Evolutionary conservation across 2,113 vertebrate species (phyloP).

Genomic region (Abramis brama): DNA sequence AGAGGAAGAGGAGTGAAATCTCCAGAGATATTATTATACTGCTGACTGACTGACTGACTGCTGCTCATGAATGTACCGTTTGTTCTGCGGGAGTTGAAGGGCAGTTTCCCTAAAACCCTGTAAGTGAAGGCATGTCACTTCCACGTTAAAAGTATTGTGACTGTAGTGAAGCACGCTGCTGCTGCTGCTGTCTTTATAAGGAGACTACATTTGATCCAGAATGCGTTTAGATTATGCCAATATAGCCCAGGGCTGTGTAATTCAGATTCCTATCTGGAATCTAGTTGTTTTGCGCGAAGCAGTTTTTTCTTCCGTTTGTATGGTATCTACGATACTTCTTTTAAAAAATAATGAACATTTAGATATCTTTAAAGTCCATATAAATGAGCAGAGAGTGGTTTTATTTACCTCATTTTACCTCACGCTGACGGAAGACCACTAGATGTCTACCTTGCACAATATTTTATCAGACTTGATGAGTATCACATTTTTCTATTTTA

Average conservation of each 20-base stretch:
- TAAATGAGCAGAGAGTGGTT: not conserved
- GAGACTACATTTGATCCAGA: not conserved
- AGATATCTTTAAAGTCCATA: not conserved
- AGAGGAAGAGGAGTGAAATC: conserved; percentile 39
- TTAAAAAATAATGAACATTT: not conserved
- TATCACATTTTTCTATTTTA: too few species aligned
- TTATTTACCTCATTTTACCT: not conserved
- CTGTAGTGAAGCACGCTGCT: not conserved
- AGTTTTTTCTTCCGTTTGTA: not conserved
- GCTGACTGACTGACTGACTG: conserved; percentile 21
- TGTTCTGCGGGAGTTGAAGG: conserved; percentile 71
- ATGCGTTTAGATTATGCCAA: not conserved
- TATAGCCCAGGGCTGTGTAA: not conserved
- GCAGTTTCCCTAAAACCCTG: not conserved
- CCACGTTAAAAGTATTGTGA: not conserved
- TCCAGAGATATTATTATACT: conserved; percentile 52
- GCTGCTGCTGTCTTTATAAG: not conserved
- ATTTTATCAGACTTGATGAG: conserved; percentile 5
- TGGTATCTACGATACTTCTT: not conserved
- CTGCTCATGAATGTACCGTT: conserved; percentile 74
- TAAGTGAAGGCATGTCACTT: not conserved
- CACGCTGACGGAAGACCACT: conserved; percentile 40
- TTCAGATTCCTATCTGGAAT: not conserved
- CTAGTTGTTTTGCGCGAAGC: not conserved
- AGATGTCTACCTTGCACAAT: conserved; percentile 60